Evolutionary conservation across 2,797 vertebrate genomes (phyloP).

Genomic region (Heliangelus exortis): DNA sequence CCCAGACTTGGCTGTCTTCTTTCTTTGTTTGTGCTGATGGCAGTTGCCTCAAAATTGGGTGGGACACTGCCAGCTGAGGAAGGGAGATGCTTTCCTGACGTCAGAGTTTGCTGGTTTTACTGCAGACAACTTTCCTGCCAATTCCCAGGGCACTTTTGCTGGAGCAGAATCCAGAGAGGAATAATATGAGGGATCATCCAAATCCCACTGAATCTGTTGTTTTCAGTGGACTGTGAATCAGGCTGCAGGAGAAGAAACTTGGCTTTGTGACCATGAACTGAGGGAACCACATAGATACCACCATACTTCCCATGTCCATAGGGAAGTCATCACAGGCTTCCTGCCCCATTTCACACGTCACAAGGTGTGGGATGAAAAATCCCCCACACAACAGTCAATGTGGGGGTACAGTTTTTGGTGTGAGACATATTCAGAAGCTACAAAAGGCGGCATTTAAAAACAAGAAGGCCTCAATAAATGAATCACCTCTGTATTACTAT

Average conservation of each 20-base stretch:
- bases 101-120: background rate
- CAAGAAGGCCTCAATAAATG: background rate
- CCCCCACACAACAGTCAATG: fast-evolving
- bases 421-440: background rate
- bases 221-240: background rate
- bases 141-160: background rate
- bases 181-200: background rate
- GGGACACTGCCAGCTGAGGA: background rate
- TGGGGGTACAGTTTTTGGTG: background rate
- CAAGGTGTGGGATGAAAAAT: background rate
- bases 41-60: background rate
- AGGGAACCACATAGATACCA: background rate
- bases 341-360: background rate
- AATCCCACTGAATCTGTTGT: background rate
- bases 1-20: background rate
- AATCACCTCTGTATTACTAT: background rate
- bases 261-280: background rate
- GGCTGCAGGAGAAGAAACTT: background rate
- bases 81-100: background rate
- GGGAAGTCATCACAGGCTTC: background rate
- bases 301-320: background rate
- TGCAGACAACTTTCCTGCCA: background rate
- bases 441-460: background rate
- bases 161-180: background rate
- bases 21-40: background rate